Percentiles rank a stretch among this genome's conserved stretches.
These are phyloP conservation scores for Neocloeon triangulifer DNA, from an alignment of 1,140 invertebrate genomes.

Conservation along the genomic window DNA sequence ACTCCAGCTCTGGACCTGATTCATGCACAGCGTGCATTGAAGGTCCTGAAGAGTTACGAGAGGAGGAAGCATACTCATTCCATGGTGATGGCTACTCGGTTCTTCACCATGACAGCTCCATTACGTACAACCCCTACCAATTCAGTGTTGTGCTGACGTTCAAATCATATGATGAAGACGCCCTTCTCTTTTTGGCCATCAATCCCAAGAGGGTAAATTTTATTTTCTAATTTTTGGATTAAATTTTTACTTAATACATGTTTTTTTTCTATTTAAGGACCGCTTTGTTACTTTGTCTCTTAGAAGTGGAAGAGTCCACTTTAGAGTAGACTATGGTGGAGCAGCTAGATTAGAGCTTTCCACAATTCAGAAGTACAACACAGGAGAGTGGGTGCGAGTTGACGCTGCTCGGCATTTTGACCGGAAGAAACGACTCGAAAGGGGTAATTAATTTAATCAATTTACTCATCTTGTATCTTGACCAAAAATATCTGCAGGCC, in stretches of 20 bases:
- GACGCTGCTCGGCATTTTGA: slow-evolving; percentile 28
- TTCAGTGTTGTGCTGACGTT: slow-evolving; percentile 63
- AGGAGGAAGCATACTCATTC: slow-evolving; percentile 35
- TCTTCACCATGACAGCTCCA: slow-evolving; percentile 29
- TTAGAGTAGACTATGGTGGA: slow-evolving; percentile 44
- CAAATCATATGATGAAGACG: slow-evolving; percentile 69
- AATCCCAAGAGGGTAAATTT: slow-evolving; percentile 35
- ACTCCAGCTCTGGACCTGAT: slow-evolving; percentile 28
- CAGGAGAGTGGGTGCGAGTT: slow-evolving; percentile 53
- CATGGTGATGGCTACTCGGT: slow-evolving; percentile 58
- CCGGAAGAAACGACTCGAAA: slow-evolving; percentile 15
- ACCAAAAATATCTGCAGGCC: slow-evolving; percentile 15
- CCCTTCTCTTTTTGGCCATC: slow-evolving; percentile 59
- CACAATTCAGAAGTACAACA: slow-evolving; percentile 53
- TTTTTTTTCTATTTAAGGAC: slow-evolving; percentile 25
- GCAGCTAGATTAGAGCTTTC: slow-evolving; percentile 36
- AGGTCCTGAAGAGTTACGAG: slow-evolving; percentile 30
- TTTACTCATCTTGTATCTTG: too few species aligned
- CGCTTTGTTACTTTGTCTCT: slow-evolving; percentile 57
- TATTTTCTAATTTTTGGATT: slow-evolving; percentile 3
- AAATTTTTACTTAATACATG: slow-evolving; percentile 3
- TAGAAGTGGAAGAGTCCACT: slow-evolving; percentile 47
- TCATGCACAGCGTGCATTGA: slow-evolving; percentile 52
- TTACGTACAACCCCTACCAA: slow-evolving; percentile 39
- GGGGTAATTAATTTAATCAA: too few species aligned